phyloP scores from a whole-genome alignment of 2,113 vertebrate genomes.

The Craseonycteris thonglongyai region DNA sequence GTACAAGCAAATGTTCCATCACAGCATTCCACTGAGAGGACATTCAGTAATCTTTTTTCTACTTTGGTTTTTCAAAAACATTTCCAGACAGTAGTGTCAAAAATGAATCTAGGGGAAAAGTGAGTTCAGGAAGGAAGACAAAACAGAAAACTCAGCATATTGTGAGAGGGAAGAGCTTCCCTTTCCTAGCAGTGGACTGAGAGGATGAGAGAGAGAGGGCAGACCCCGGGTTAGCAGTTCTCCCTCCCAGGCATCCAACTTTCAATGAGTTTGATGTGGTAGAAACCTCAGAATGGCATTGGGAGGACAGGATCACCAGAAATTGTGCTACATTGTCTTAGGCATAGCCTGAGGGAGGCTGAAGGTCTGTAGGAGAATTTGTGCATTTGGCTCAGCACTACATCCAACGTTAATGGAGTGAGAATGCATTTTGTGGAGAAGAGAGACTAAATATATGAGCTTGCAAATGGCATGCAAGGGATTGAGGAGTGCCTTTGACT shows the following conservation, averaged over 20 bases:
- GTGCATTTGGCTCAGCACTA: not conserved
- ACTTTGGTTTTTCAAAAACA: not conserved
- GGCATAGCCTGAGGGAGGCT: not conserved
- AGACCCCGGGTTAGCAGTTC: not conserved
- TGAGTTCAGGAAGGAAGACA: not conserved
- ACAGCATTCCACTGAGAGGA: not conserved
- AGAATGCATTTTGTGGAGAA: not conserved
- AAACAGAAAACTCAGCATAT: not conserved
- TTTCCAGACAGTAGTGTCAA: not conserved
- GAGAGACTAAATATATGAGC: not conserved
- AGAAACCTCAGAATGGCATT: not conserved
- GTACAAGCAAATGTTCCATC: not conserved
- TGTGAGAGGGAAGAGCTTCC: not conserved
- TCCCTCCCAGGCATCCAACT: not conserved
- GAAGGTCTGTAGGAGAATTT: not conserved
- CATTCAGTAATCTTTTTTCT: not conserved
- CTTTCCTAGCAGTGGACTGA: not conserved
- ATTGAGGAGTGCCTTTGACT: not conserved
- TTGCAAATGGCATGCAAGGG: not conserved
- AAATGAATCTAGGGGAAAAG: not conserved
- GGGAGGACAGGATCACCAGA: not conserved
- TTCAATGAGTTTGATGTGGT: not conserved
- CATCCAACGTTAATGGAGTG: not conserved
- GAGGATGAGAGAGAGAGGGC: not conserved
- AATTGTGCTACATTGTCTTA: not conserved